Conservation (phyloP, 1,140 invertebrate genomes). For the Mya arenaria region DNA sequence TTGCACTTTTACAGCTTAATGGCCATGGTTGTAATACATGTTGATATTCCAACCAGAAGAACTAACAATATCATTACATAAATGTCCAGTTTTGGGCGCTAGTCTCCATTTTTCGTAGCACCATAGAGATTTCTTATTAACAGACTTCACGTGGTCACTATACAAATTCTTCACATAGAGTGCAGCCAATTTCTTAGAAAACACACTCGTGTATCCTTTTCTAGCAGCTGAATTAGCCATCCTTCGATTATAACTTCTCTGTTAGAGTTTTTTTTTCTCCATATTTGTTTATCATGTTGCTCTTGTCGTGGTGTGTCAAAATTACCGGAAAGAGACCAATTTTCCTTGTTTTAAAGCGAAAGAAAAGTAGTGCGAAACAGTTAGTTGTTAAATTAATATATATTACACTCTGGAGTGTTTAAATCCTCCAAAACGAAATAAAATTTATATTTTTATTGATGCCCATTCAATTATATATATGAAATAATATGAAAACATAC, state of each 20-base stretch:
- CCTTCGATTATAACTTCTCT: neutral
- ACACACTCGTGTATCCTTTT: neutral
- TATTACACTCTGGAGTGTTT: no score
- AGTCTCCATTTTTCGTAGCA: constrained; percentile 26
- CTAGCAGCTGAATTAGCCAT: neutral
- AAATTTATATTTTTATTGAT: no score
- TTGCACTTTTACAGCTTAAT: neutral
- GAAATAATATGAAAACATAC: no score
- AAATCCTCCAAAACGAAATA: no score
- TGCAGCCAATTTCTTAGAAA: neutral
- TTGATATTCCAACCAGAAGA: no score
- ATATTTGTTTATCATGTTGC: constrained; percentile 31
- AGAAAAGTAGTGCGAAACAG: no score
- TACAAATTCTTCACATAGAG: neutral
- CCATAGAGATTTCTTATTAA: neutral
- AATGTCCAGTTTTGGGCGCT: constrained; percentile 32
- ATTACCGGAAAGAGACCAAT: constrained; percentile 37
- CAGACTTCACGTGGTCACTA: neutral
- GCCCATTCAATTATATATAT: no score
- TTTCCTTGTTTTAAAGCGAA: no score
- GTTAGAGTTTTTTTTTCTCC: neutral
- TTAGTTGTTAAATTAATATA: no score
- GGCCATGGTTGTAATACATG: neutral
- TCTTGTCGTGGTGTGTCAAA: neutral
- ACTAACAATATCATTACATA: constrained; percentile 3